phyloP scores from a whole-genome alignment of 2,113 vertebrate species.

The Apistogramma diplotaenia region DNA sequence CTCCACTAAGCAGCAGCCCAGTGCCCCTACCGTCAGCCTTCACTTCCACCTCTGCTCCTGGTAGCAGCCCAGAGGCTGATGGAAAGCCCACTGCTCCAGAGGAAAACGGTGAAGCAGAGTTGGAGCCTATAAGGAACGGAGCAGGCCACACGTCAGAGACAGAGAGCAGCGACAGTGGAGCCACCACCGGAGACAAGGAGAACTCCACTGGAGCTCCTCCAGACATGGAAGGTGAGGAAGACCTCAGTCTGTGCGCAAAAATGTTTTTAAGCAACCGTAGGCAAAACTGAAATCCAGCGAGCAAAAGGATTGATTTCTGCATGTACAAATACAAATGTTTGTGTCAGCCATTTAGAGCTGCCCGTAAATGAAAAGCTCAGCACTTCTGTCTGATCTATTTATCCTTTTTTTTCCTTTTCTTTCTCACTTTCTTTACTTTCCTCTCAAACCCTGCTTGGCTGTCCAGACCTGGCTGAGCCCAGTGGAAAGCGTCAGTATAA shows the following conservation, averaged over 20 bases:
- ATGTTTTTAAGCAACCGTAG: not conserved
- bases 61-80: slow-evolving; percentile 61
- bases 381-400: not conserved
- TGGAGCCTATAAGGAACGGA: slow-evolving; percentile 86
- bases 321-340: not conserved
- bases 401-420: not conserved
- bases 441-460: not conserved
- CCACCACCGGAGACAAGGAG: slow-evolving; percentile 75
- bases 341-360: not conserved
- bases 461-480: slow-evolving; percentile 72
- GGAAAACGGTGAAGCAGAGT: slow-evolving; percentile 87
- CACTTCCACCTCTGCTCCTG: slow-evolving; percentile 20
- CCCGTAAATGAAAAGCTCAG: not conserved
- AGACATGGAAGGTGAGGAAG: slow-evolving; percentile 80
- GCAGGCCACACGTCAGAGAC: slow-evolving; percentile 84
- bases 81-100: slow-evolving; percentile 70
- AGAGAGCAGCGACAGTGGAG: slow-evolving; percentile 79
- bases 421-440: not conserved
- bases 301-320: not conserved
- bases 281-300: not conserved
- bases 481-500: slow-evolving; percentile 91
- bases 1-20: slow-evolving; percentile 71
- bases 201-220: slow-evolving; percentile 69
- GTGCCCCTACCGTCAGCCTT: slow-evolving; percentile 34
- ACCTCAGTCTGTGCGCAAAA: not conserved